These are phyloP conservation scores for Mizuhopecten yessoensis DNA, from an alignment of 1,140 invertebrate species.

Conservation along the genomic window DNA sequence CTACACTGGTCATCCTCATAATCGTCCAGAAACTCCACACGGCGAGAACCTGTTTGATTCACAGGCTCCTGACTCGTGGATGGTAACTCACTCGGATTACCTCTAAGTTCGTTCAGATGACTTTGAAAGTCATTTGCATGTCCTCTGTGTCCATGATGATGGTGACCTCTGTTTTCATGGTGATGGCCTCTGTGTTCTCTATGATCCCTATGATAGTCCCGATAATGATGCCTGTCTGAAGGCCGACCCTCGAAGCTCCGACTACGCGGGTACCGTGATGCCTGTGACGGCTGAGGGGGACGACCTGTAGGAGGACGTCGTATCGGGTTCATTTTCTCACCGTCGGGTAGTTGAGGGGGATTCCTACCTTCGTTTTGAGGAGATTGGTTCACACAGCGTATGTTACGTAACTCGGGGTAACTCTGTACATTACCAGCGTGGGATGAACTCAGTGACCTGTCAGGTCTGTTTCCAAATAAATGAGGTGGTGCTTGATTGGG, in stretches of 20 bases:
- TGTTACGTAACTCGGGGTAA: slow-evolving; percentile 52
- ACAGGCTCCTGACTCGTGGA: slow-evolving; percentile 60
- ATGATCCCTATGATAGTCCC: slow-evolving; percentile 47
- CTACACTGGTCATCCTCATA: slow-evolving; percentile 77
- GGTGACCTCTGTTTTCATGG: slow-evolving; percentile 51
- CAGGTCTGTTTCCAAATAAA: slow-evolving; percentile 44
- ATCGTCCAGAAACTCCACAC: slow-evolving; percentile 34
- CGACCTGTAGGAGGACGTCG: slow-evolving; percentile 68
- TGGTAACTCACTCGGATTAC: slow-evolving; percentile 50
- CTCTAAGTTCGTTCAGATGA: slow-evolving; percentile 46
- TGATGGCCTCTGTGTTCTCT: slow-evolving; percentile 41
- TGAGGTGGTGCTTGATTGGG: slow-evolving; percentile 54
- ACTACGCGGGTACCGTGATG: slow-evolving; percentile 75
- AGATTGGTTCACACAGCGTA: slow-evolving; percentile 47
- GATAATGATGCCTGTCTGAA: slow-evolving; percentile 58
- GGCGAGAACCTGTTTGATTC: slow-evolving; percentile 55
- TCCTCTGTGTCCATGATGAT: slow-evolving; percentile 47
- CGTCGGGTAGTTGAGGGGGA: slow-evolving; percentile 73
- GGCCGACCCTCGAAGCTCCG: slow-evolving; percentile 79
- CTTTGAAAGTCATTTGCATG: slow-evolving; percentile 57
- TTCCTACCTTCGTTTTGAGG: slow-evolving; percentile 56
- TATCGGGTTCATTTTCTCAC: slow-evolving; percentile 80
- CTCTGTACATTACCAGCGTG: slow-evolving; percentile 45
- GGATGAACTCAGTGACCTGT: slow-evolving; percentile 3
- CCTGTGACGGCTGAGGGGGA: slow-evolving; percentile 57